Evolutionary conservation across 2,113 vertebrate genomes (phyloP), one percentile per base, ranked within the genome.

Genomic region (Podarcis muralis): DNA sequence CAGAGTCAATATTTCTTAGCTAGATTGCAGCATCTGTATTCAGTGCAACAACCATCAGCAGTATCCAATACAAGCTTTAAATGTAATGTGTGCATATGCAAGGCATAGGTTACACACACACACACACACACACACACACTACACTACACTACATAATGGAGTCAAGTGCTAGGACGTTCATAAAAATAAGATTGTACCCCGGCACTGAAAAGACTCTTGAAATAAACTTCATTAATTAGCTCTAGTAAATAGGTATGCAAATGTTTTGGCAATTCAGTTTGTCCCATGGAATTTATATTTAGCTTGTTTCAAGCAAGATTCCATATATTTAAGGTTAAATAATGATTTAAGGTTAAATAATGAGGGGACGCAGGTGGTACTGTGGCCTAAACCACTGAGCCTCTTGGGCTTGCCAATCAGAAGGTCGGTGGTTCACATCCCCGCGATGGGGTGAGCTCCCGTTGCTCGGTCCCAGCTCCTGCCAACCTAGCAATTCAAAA

Each of bases 11-110:
- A 75, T 62, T 89, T 91, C 65, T 76, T 79, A 90, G 86, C 66
- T 37, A n/a, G 69, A 89, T 65, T 77, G 81, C 48, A 91, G 57
- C 6, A n/a, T 86, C 68, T 74, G 27, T 88, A 65, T 76, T 82
- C 57, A 35, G 0, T 23, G 68, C 20, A 78, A 90, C 48, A 87
- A 89, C 62, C 84, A 90, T 84, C 81, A 87, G 57, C 40, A 72
- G 35, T 37, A 4, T 6, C 75, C 37, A 22, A 1, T 9, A 27
- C 3, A 86, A 86, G 74, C 13, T 69, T 53, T 72, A 35, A 68
- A 35, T 32, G 62, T 53, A 79, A 79, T 80, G 3, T 59, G 37
- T 59, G 40, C 23, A 71, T 35, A 37, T 43, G 25, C 59, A 23
- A 85, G 25, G 57, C 72, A 85, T 11, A 76, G 23, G 72, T 65